A percentile compares a stretch with the other conserved stretches of the same genome.
phyloP scores from a whole-genome alignment of 2,888 invertebrate genomes.

The Acronicta leporina region DNA sequence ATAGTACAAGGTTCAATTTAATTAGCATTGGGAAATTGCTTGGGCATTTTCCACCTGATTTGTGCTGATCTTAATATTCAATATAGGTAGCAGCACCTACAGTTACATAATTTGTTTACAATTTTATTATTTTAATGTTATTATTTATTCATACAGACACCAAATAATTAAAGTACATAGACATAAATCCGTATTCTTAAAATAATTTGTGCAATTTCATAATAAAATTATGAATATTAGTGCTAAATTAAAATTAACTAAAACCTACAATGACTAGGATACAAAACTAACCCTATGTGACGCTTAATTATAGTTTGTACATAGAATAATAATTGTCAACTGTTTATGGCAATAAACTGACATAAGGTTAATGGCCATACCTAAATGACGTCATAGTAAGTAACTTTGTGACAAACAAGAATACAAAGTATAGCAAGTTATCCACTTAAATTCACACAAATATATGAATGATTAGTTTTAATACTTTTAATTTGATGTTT shows the following conservation, averaged over 20 bases:
- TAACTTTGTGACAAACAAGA: constrained; percentile 4
- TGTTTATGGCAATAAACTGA: constrained; percentile 40
- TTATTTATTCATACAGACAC: constrained; percentile 27
- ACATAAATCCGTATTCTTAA: constrained; percentile 29
- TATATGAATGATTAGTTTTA: constrained; percentile 7
- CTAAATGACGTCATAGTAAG: constrained; percentile 5
- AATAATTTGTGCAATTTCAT: constrained; percentile 51
- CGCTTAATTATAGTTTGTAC: constrained; percentile 66
- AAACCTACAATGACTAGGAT: constrained; percentile 66
- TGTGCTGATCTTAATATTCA: neutral
- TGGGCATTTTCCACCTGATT: neutral
- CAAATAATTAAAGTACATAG: constrained; percentile 31
- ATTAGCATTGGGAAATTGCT: neutral
- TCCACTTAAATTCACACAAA: constrained; percentile 14
- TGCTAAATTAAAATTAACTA: constrained; percentile 56
- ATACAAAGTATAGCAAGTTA: constrained; percentile 34
- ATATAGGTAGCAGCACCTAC: constrained; percentile 7
- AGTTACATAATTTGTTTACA: constrained; percentile 10
- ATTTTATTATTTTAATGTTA: constrained; percentile 18
- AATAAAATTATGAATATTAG: constrained; percentile 33
- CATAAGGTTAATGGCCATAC: constrained; percentile 16
- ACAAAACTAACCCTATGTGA: constrained; percentile 59
- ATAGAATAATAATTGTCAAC: constrained; percentile 46
- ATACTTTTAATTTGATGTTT: neutral
- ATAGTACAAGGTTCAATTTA: neutral